Percentiles rank a stretch among this genome's conserved stretches.
Conservation (phyloP, 2,888 invertebrate genomes). For the Patella depressa region DNA sequence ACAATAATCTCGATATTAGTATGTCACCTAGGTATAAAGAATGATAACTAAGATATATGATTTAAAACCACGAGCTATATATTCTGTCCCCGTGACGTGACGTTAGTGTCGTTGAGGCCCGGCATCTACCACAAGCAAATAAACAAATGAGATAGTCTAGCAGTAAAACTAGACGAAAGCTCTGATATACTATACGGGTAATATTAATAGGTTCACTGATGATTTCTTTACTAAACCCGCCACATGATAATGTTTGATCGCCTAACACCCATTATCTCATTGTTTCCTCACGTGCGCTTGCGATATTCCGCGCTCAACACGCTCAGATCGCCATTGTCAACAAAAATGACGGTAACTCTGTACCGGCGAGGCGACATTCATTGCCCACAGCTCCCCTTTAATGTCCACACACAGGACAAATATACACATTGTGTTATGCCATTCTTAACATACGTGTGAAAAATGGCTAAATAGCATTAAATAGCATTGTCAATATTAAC, state of each 20-base stretch:
- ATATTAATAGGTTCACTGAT: slow-evolving; percentile 9
- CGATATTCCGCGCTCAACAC: slow-evolving; percentile 19
- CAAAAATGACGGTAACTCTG: slow-evolving; percentile 18
- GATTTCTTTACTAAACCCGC: slow-evolving; percentile 6
- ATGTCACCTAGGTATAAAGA: no score
- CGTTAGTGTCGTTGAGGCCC: neutral
- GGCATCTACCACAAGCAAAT: neutral
- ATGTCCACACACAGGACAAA: slow-evolving; percentile 20
- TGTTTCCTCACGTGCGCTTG: slow-evolving; percentile 25
- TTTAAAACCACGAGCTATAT: neutral
- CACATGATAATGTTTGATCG: slow-evolving; percentile 13
- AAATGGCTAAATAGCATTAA: slow-evolving; percentile 34
- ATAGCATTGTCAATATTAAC: slow-evolving; percentile 42
- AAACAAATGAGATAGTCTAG: slow-evolving; percentile 1
- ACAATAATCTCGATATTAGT: no score
- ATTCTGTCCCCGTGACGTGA: slow-evolving; percentile 1
- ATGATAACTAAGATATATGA: neutral
- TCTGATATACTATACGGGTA: neutral
- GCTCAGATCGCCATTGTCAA: slow-evolving; percentile 21
- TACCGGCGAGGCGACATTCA: slow-evolving; percentile 18
- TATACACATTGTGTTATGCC: slow-evolving; percentile 21
- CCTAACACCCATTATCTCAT: slow-evolving; percentile 12
- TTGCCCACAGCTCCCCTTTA: neutral
- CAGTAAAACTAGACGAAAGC: neutral
- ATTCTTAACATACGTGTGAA: slow-evolving; percentile 28